phyloP scores from a whole-genome alignment of 2,797 vertebrate species.

The Enteromius unitaeniatus region DNA sequence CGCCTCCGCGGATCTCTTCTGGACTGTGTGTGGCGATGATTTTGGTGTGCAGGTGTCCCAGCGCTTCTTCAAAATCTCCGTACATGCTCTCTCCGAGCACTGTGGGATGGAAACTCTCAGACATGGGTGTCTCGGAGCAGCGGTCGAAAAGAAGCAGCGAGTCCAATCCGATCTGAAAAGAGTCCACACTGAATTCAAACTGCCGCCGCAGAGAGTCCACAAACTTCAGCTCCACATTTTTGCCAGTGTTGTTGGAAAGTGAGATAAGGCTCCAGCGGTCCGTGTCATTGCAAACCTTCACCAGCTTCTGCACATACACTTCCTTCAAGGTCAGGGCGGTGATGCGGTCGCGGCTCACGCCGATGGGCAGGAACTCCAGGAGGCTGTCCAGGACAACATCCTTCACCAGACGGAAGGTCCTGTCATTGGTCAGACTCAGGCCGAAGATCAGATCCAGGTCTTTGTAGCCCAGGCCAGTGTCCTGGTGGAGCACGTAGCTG shows the following conservation, averaged over 20 bases:
- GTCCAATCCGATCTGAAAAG: constrained; percentile 95
- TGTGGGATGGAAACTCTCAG: constrained; percentile 92
- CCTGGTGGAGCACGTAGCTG: constrained; percentile 92
- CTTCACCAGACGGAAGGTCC: constrained; percentile 90
- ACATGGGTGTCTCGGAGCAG: constrained; percentile 92
- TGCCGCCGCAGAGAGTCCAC: constrained; percentile 93
- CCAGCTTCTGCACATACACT: constrained; percentile 94
- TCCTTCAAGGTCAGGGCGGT: constrained; percentile 91
- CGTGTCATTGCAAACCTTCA: constrained; percentile 93
- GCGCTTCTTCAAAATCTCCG: constrained; percentile 89
- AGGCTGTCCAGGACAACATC: constrained; percentile 95
- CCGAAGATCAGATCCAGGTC: constrained; percentile 95
- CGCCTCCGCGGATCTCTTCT: constrained; percentile 93
- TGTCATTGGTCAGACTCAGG: constrained; percentile 85
- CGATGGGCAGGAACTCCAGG: constrained; percentile 89
- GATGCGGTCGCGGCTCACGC: constrained; percentile 92
- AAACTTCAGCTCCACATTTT: constrained; percentile 97
- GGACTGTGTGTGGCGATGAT: constrained; percentile 92
- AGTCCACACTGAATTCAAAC: constrained; percentile 97
- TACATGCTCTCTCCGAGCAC: constrained; percentile 94
- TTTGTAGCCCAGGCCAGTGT: constrained; percentile 93
- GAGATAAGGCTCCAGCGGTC: constrained; percentile 99
- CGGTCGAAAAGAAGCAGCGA: constrained; percentile 91
- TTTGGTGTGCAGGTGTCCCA: constrained; percentile 87
- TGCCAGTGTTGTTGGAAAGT: constrained; percentile 95